A percentile compares a stretch with the other conserved stretches of the same genome.
Evolutionary conservation across 2,797 vertebrate genomes (phyloP).

Genomic region (Karalla daura): DNA sequence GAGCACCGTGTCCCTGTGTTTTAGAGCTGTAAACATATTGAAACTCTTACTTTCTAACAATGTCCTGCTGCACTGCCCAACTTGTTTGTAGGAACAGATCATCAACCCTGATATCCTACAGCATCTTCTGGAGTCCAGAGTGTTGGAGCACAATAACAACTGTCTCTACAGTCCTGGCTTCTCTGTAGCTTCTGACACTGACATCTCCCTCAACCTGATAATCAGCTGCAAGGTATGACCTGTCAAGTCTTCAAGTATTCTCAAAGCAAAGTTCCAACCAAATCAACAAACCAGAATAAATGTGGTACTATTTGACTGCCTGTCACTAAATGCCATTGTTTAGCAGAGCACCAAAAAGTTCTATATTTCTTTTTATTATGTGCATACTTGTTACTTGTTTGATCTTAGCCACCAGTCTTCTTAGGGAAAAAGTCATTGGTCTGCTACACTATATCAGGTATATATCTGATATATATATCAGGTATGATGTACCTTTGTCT

Average conservation of each 20-base stretch:
- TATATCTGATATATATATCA: not conserved
- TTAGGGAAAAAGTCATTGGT: not conserved
- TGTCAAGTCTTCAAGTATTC: not conserved
- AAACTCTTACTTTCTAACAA: not conserved
- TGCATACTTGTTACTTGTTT: not conserved
- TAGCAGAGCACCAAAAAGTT: no score
- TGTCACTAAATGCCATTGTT: not conserved
- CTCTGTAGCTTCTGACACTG: constrained; percentile 81
- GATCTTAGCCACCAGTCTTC: not conserved
- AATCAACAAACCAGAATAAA: not conserved
- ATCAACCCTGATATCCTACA: constrained; percentile 83
- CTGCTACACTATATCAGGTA: not conserved
- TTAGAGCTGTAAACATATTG: not conserved
- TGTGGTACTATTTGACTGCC: not conserved
- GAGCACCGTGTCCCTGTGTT: not conserved
- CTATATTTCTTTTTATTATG: not conserved
- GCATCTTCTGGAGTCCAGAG: constrained; percentile 80
- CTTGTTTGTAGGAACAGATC: constrained; percentile 65
- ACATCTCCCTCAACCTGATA: constrained; percentile 83
- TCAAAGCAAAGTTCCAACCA: not conserved
- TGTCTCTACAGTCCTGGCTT: constrained; percentile 88
- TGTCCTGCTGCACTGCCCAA: not conserved
- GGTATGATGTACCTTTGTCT: not conserved
- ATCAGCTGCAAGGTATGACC: constrained; percentile 88
- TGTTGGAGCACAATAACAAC: constrained; percentile 86